phyloP scores from a whole-genome alignment of 2,113 vertebrate species.

The Microcebus griseorufus region DNA sequence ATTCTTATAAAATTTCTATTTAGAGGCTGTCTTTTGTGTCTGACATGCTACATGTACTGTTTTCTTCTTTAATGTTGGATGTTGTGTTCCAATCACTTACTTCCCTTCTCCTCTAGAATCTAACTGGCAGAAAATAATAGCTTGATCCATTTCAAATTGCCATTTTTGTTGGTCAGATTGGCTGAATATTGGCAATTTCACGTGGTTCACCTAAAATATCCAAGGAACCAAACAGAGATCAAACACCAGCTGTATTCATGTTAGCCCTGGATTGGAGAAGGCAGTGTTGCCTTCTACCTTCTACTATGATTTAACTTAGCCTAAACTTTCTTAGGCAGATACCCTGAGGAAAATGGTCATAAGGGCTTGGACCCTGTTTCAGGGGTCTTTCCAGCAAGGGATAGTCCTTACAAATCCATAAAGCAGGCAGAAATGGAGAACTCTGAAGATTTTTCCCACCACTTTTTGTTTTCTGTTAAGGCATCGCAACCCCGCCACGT shows the following conservation, averaged over 20 bases:
- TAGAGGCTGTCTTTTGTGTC: not conserved
- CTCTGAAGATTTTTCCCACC: not conserved
- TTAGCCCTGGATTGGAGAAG: not conserved
- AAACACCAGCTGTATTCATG: not conserved
- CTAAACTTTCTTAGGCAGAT: not conserved
- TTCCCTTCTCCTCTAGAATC: not conserved
- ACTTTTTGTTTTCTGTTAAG: not conserved
- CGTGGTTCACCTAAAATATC: not conserved
- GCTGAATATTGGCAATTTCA: not conserved
- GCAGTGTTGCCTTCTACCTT: not conserved
- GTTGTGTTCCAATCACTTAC: not conserved
- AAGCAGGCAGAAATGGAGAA: not conserved
- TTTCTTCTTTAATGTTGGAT: not conserved
- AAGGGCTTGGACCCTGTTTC: not conserved
- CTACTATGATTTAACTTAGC: not conserved
- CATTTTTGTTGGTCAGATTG: slow-evolving; percentile 1
- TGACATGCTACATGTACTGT: not conserved
- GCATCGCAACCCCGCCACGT: not conserved
- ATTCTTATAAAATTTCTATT: slow-evolving; percentile 1
- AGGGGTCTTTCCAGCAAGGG: not conserved
- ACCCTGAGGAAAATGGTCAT: not conserved
- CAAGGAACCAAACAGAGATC: not conserved
- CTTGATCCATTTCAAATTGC: not conserved
- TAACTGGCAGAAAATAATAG: not conserved
- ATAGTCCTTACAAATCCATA: not conserved